Percentiles rank a stretch among this genome's conserved stretches.
These are phyloP conservation scores for Drosophila lacicola DNA, from an alignment of 2,888 invertebrate species.

Conservation along the genomic window DNA sequence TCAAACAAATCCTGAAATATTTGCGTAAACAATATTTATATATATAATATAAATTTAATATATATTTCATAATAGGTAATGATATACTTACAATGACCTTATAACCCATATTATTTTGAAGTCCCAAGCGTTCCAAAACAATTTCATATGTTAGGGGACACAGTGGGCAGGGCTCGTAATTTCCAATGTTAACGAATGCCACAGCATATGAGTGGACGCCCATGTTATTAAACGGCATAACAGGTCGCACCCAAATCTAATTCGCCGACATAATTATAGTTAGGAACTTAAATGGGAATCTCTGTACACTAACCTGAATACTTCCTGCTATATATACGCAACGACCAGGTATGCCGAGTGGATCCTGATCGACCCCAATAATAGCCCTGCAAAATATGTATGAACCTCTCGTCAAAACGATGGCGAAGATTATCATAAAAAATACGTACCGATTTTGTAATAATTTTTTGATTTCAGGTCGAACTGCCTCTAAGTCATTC, in stretches of 20 bases:
- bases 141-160: constrained; percentile 83
- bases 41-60: neutral
- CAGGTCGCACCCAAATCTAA: constrained; percentile 85
- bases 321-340: constrained; percentile 83
- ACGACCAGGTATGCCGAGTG: constrained; percentile 88
- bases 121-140: constrained; percentile 78
- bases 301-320: constrained; percentile 68
- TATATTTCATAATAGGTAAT: neutral
- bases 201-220: constrained; percentile 85
- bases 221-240: constrained; percentile 79
- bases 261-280: neutral
- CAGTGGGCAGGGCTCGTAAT: constrained; percentile 43
- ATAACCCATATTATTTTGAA: constrained; percentile 81
- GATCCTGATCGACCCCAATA: constrained; percentile 89
- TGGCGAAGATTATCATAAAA: no score
- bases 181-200: constrained; percentile 82
- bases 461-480: constrained; percentile 87
- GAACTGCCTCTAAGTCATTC: constrained; percentile 87
- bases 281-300: neutral
- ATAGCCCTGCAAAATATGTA: constrained; percentile 77
- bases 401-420: no score
- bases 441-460: constrained; percentile 86
- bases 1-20: constrained; percentile 68
- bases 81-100: constrained; percentile 65
- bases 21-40: neutral